Evolutionary conservation across 1,140 invertebrate genomes (phyloP), one percentile per base, ranked within the genome.

Genomic region (Cataglyphis hispanica): DNA sequence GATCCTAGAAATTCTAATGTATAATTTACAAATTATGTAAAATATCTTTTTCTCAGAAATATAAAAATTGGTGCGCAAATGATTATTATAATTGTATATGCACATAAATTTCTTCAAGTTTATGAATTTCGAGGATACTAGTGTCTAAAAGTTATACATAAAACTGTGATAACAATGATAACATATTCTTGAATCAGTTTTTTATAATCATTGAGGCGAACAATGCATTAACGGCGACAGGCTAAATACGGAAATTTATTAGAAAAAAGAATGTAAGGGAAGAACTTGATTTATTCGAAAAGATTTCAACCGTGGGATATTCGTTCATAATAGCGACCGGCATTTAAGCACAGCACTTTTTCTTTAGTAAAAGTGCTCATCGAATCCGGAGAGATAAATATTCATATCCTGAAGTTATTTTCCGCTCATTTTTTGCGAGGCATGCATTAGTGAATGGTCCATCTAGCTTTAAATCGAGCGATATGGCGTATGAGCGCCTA

Each of bases 361-460:
- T 56, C 87, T 83, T 89, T 74, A 60, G 72, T 77, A 88, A 89
- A 89, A 89, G 87, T 89, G 88, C 84, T 87, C 75, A 37, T 78
- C 70, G 76, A 88, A 90, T 88, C 80, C 58, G 37, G n/a, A 6
- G 25, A 74, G 80, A 91, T 92, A 90, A 92, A 92, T 91, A 92
- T 91, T 92, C 87, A 89, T 91, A 89, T 88, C 61, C 16, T 27
- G 37, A 53, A 58, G 27, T 53, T 69, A 77, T 83, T 86, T 84
- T 74, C 53, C 84, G 81, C 86, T 89, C 77, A 84, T 90, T 77
- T 87, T 84, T 91, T 66, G 86, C 86, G 85, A 64, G 63, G 50
- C 85, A 60, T 90, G 91, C 92, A 93, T 93, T 92, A 93, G 92
- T 80, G 84, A 91, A 92, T 89, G 89, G 86, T 76, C 88, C 83